phyloP scores from a whole-genome alignment of 2,113 vertebrate genomes.

The Poecilia latipinna region DNA sequence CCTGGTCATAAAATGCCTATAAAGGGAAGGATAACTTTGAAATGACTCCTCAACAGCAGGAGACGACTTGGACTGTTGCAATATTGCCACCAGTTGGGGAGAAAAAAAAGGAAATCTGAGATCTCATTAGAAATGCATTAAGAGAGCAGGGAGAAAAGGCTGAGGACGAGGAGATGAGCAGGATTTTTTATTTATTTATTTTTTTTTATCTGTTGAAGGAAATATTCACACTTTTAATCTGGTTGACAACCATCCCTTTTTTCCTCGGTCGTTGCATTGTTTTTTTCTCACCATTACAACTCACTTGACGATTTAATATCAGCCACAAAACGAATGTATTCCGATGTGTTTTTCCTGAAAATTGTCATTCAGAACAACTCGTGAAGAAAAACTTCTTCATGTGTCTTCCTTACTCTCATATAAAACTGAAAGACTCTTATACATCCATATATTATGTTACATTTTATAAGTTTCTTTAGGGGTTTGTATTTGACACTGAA shows the following conservation, averaged over 20 bases:
- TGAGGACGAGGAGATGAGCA: constrained; percentile 44
- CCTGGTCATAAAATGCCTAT: constrained; percentile 53
- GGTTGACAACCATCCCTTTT: constrained; percentile 17
- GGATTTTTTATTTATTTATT: constrained; percentile 17
- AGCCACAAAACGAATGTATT: constrained; percentile 43
- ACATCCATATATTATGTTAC: neutral
- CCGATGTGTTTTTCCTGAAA: constrained; percentile 33
- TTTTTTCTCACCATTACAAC: constrained; percentile 22
- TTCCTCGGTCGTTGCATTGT: constrained; percentile 4
- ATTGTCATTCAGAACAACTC: constrained; percentile 48
- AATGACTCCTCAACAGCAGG: constrained; percentile 57
- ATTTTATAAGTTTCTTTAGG: neutral
- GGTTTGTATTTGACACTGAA: neutral
- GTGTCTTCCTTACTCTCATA: constrained; percentile 26
- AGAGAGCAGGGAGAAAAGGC: constrained; percentile 36
- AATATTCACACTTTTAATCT: constrained; percentile 54
- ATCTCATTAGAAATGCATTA: constrained; percentile 75
- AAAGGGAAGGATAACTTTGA: constrained; percentile 57
- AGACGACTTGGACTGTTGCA: constrained; percentile 29
- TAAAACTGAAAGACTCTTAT: constrained; percentile 6
- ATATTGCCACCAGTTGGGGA: constrained; percentile 42
- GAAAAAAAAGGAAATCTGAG: constrained; percentile 39
- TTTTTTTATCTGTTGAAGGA: constrained; percentile 55
- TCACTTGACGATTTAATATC: constrained; percentile 60
- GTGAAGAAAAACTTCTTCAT: constrained; percentile 48